Percentiles rank a stretch among this genome's conserved stretches.
Evolutionary conservation across 2,888 invertebrate species (phyloP).

Genomic region (Hirtodrosophila trivittata): DNA sequence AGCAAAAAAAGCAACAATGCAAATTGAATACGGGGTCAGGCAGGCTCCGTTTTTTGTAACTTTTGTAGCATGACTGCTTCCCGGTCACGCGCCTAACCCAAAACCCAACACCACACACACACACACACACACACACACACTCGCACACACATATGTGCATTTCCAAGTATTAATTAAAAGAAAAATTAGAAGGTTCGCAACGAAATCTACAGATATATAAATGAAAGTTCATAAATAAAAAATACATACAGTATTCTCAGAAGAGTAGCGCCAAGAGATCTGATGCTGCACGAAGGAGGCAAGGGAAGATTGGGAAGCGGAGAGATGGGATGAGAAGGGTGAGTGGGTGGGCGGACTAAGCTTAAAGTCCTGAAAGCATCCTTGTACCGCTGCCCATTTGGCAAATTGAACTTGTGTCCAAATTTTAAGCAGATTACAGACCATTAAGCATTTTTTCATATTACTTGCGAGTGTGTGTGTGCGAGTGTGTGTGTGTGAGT

Average conservation of each 20-base stretch:
- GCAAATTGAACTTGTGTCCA: constrained; percentile 78
- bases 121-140: constrained; percentile 9
- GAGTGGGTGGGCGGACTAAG: constrained; percentile 19
- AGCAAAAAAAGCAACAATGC: constrained; percentile 42
- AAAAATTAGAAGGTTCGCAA: constrained; percentile 60
- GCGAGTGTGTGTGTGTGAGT: background rate
- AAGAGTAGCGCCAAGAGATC: constrained; percentile 23
- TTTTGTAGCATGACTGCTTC: constrained; percentile 2
- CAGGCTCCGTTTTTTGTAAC: constrained; percentile 29
- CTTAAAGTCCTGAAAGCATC: constrained; percentile 49
- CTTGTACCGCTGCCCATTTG: constrained; percentile 60
- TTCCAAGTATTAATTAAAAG: constrained; percentile 69
- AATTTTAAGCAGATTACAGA: constrained; percentile 81
- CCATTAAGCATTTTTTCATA: constrained; percentile 77
- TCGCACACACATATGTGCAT: constrained; percentile 3
- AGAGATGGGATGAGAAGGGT: background rate
- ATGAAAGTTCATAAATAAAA: constrained; percentile 68
- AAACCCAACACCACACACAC: constrained; percentile 1
- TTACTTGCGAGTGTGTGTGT: constrained; percentile 24
- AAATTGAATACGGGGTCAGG: constrained; percentile 69
- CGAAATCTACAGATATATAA: constrained; percentile 14
- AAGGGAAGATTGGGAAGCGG: constrained; percentile 1
- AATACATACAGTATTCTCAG: constrained; percentile 28
- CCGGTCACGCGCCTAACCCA: background rate
- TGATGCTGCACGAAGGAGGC: background rate